These are phyloP conservation scores for Lampris incognitus DNA, from an alignment of 2,113 vertebrate species.

Conservation along the genomic window DNA sequence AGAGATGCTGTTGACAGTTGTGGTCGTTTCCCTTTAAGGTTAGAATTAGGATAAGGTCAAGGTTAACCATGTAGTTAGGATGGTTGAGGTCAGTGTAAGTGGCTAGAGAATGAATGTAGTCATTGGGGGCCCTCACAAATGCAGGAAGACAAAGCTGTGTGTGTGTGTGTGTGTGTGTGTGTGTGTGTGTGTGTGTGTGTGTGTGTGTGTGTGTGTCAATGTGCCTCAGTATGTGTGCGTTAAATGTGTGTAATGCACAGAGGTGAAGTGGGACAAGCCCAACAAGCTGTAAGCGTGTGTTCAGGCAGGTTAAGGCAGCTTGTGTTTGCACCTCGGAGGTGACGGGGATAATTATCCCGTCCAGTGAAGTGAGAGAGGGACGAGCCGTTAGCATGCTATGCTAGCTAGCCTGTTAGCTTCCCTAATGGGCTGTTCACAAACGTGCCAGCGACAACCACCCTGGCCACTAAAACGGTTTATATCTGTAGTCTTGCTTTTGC, in stretches of 20 bases:
- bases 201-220: slow-evolving; percentile 12
- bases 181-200: slow-evolving; percentile 32
- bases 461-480: slow-evolving; percentile 27
- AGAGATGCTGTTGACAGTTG: too few relatives aligned
- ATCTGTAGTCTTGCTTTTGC: neutral
- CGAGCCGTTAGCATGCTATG: slow-evolving; percentile 37
- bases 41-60: too few relatives aligned
- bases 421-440: slow-evolving; percentile 36
- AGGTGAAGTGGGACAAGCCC: slow-evolving; percentile 42
- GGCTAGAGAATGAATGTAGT: too few relatives aligned
- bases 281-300: slow-evolving; percentile 47
- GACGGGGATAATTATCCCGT: slow-evolving; percentile 46
- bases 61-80: too few relatives aligned
- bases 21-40: too few relatives aligned
- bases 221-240: slow-evolving; percentile 4
- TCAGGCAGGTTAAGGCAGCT: slow-evolving; percentile 53
- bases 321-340: slow-evolving; percentile 43
- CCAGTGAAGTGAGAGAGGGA: slow-evolving; percentile 28
- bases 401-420: slow-evolving; percentile 39
- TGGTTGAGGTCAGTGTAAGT: too few relatives aligned
- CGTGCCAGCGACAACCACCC: neutral
- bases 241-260: slow-evolving; percentile 15
- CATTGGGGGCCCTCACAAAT: too few relatives aligned
- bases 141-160: too few relatives aligned
- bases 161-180: neutral